A percentile compares a stretch with the other conserved stretches of the same genome.
phyloP scores from a whole-genome alignment of 1,140 invertebrate genomes.

The Aradophagus sp. region DNA sequence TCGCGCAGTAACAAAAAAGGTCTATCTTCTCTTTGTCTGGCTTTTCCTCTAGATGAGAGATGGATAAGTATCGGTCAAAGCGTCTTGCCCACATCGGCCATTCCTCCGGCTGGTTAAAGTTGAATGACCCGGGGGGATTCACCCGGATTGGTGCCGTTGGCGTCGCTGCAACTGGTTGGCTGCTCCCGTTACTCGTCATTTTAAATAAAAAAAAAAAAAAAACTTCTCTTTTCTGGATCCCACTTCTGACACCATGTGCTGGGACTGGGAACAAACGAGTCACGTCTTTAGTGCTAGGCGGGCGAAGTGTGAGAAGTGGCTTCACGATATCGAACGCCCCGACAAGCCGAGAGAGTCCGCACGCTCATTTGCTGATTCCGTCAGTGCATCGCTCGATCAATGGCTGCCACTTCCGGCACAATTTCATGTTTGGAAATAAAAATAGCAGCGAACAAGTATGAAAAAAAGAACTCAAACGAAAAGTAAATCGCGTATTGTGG shows the following conservation, averaged over 20 bases:
- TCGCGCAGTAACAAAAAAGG: constrained; percentile 58
- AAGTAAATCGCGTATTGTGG: too few species aligned
- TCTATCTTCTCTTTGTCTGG: constrained; percentile 58
- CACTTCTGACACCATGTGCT: constrained; percentile 34
- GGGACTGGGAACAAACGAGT: not conserved
- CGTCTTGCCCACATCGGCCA: constrained; percentile 51
- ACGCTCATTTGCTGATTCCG: constrained; percentile 6
- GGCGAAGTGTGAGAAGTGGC: not conserved
- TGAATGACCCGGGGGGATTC: constrained; percentile 17
- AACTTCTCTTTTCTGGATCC: constrained; percentile 9
- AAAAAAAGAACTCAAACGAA: too few species aligned
- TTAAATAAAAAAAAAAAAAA: too few species aligned
- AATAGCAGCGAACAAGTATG: too few species aligned
- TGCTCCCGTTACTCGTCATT: too few species aligned
- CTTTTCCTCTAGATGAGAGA: constrained; percentile 31
- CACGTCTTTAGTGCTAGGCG: too few species aligned
- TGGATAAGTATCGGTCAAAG: constrained; percentile 56
- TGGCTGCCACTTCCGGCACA: constrained; percentile 1
- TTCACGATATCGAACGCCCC: constrained; percentile 4
- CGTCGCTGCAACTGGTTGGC: constrained; percentile 2
- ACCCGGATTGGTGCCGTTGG: constrained; percentile 7
- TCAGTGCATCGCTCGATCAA: constrained; percentile 8
- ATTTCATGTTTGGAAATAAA: too few species aligned
- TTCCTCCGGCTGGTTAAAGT: constrained; percentile 34
- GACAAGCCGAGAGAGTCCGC: not conserved